Evolutionary conservation across 2,797 vertebrate species (phyloP).

Genomic region (Hippoglossus hippoglossus): DNA sequence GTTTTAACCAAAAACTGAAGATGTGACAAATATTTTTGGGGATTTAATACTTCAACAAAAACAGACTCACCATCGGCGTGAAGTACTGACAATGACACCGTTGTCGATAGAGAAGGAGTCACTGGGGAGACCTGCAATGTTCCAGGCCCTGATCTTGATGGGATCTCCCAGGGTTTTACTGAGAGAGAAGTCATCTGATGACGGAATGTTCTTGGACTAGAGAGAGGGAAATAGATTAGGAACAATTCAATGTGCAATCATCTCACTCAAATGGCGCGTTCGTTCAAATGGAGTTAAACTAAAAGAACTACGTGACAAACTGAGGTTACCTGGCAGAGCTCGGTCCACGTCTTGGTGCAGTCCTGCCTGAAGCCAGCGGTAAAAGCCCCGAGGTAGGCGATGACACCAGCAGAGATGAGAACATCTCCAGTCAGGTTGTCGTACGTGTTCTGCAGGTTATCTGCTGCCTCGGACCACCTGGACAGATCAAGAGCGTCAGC

Average conservation of each 20-base stretch:
- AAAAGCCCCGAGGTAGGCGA: constrained; percentile 96
- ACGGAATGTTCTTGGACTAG: constrained; percentile 91
- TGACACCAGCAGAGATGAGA: constrained; percentile 95
- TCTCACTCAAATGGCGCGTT: too few species aligned
- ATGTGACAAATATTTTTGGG: neutral
- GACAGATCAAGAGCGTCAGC: neutral
- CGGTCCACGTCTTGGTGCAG: constrained; percentile 90
- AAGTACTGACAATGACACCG: constrained; percentile 95
- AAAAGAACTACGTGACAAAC: neutral
- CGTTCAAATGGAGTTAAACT: neutral
- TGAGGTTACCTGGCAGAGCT: constrained; percentile 88
- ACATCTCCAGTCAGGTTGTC: constrained; percentile 96
- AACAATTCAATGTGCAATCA: neutral
- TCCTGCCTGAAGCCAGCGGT: constrained; percentile 93
- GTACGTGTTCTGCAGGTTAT: constrained; percentile 91
- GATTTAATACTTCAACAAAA: neutral
- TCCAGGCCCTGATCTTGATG: constrained; percentile 96
- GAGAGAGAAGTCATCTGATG: constrained; percentile 92
- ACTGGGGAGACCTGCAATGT: constrained; percentile 96
- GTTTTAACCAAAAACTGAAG: neutral
- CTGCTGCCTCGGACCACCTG: constrained; percentile 94
- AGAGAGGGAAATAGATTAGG: constrained; percentile 18
- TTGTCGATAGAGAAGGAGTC: constrained; percentile 96
- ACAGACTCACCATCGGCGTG: constrained; percentile 91
- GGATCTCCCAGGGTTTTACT: constrained; percentile 96